Evolutionary conservation across 2,113 vertebrate species (phyloP), one percentile per base, ranked within the genome.

Genomic region (Antigone vipio): DNA sequence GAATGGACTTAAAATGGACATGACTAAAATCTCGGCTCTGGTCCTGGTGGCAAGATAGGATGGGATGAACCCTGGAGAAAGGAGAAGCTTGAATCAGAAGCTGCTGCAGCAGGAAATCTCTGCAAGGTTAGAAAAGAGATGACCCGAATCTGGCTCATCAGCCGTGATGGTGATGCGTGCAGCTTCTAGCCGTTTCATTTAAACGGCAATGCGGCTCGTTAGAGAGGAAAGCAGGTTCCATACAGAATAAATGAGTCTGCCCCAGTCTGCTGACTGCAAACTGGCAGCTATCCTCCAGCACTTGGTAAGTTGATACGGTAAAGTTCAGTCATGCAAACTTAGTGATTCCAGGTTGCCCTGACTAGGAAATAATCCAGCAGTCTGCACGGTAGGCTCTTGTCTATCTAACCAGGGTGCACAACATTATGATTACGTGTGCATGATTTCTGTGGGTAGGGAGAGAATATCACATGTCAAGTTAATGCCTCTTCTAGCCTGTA

Each of bases 201-300:
- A 44, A 49, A 66, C 0, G 3, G 27, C 1, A 29, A n/a, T 24
- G 60, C 29, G 27, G 53, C 29, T 60, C 8, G 1, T 50, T 47
- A 62, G 44, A 79, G 55, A 58, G 34, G 29, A 85, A 56, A 80
- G 38, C 42, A 52, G 6, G 2, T 60, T 58, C 52, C 26, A 3
- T 12, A 9, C 9, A 44, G 66, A 45, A 85, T 60, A 81, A 47
- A 38, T 13, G 15, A 47, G 15, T 9, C 40, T 55, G 64, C 27
- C 47, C 17, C 47, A 30, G 2, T 45, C 40, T 66, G 58, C 59
- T 67, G 71, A 24, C 53, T 73, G 64, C 53, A 45, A 35, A 50
- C 35, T 29, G 49, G 71, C 52, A 86, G 47, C 58, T 45, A 15
- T 66, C 64, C 59, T 62, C 52, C 15, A 50, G 58, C 58, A 62